Conservation (phyloP, 2,113 vertebrate genomes). For the Paramormyrops kingsleyae region DNA sequence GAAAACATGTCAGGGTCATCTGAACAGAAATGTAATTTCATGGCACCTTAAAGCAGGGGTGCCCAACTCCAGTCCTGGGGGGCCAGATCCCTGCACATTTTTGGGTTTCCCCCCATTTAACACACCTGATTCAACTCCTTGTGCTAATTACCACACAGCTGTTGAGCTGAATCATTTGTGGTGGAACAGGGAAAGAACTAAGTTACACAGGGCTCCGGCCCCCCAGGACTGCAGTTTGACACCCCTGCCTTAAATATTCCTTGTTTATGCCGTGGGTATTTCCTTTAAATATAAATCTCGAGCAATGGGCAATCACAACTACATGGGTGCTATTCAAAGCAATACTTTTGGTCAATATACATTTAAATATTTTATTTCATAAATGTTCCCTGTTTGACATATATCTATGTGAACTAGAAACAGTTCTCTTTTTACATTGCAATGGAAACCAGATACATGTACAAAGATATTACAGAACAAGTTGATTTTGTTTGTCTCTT, state of each 20-base stretch:
- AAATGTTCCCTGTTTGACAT: not conserved
- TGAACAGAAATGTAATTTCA: not conserved
- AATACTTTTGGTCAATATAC: slow-evolving; percentile 12
- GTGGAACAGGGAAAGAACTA: too few relatives aligned
- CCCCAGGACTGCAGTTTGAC: too few relatives aligned
- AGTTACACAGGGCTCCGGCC: too few relatives aligned
- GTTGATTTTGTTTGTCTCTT: not conserved
- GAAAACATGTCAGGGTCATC: not conserved
- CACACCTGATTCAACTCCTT: too few relatives aligned
- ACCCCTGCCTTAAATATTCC: not conserved
- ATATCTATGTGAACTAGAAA: slow-evolving; percentile 10
- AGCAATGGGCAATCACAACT: not conserved
- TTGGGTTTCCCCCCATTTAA: too few relatives aligned
- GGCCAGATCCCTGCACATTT: too few relatives aligned
- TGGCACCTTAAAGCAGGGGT: not conserved
- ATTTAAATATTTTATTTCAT: slow-evolving; percentile 20
- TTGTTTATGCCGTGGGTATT: not conserved
- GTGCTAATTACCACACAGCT: too few relatives aligned
- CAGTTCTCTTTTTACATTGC: slow-evolving; percentile 12
- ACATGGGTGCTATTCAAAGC: not conserved
- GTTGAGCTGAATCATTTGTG: too few relatives aligned
- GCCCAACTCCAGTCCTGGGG: too few relatives aligned
- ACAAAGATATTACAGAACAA: not conserved
- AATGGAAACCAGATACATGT: not conserved
- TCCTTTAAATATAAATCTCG: not conserved